Base-by-base conservation (phyloP, 1,140 invertebrate genomes). In the Adelges cooleyi region DNA sequence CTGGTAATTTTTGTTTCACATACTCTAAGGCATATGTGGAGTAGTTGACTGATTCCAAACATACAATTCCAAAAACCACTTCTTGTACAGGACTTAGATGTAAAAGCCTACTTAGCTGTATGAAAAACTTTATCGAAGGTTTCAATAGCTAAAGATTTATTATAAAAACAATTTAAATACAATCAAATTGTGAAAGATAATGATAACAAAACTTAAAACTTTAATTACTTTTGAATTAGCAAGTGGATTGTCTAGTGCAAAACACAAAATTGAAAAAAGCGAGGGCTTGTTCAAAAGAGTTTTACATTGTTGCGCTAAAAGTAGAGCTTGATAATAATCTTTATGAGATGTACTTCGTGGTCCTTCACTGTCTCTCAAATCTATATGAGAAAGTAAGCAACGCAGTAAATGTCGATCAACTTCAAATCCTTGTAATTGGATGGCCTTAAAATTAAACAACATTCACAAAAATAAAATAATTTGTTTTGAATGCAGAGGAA, bases 81-180 rank as follows among this genome's bases (percentile, higher is more conserved):
- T 95, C 92, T 77, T 93, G 88, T n/a, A 92, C 84, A 70, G 86
- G 80, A 54, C 85, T 86, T 68, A 95, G 82, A 71, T 85, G 86
- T 68, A 94, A 80, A 71, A 89, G 81, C 78, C 88, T 87, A 74
- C 86, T 87, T 65, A 95, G 80, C 71, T 89, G 85, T 71, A 79
- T 78, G 74, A 94, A 83, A 72, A 93, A 83, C 72, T 89, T 84
- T 68, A 81, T 74, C 67, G 86, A 82, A 70, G 84, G 81, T 77
- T 84, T 85, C 71, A 89, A 78, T 71, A 80, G 83, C 86, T 89
- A 33, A n/a, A 84, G n/a, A n/a, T 33, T 33, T 33, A 33, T n/a
- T 33, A 33, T 76, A 65, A 69, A 56, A 71, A 70, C 11, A 17
- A 66, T 4, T 79, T 65, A 78, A 75, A 69, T 76, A 72, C 69